Evolutionary conservation across 2,113 vertebrate species (phyloP).

Genomic region (Rhynchomys soricoides): DNA sequence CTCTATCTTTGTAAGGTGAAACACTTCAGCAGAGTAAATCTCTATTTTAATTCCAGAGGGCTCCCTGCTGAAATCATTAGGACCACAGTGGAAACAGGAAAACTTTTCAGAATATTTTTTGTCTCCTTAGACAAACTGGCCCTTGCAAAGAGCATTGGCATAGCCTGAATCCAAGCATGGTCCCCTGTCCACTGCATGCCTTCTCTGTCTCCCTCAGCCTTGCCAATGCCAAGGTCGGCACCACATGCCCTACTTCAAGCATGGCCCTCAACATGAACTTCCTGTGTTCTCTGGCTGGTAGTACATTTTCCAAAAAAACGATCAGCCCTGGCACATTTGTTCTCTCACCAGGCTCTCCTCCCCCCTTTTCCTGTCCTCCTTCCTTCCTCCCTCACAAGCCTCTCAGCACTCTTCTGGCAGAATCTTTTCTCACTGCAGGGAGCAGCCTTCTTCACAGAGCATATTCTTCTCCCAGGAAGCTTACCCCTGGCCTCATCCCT

Average conservation of each 20-base stretch:
- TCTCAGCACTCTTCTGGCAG: slow-evolving; percentile 21
- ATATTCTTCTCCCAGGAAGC: not conserved
- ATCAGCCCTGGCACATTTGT: slow-evolving; percentile 63
- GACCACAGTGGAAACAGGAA: slow-evolving; percentile 44
- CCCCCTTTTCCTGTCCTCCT: slow-evolving; percentile 40
- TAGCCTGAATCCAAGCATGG: not conserved
- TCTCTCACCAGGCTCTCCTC: slow-evolving; percentile 71
- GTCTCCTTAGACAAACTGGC: slow-evolving; percentile 48
- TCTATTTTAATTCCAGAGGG: slow-evolving; percentile 71
- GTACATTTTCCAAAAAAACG: slow-evolving; percentile 50
- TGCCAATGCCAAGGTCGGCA: not conserved
- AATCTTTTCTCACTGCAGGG: not conserved
- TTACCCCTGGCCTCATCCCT: not conserved
- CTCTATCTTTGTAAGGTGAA: slow-evolving; percentile 65
- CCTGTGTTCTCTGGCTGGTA: slow-evolving; percentile 59
- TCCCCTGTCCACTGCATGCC: not conserved
- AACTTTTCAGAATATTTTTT: slow-evolving; percentile 55
- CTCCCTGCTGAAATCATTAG: slow-evolving; percentile 58
- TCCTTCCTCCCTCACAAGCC: not conserved
- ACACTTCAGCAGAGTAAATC: slow-evolving; percentile 68
- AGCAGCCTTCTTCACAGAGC: not conserved
- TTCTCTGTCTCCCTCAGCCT: not conserved
- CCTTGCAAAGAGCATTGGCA: not conserved
- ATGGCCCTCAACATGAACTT: slow-evolving; percentile 61
- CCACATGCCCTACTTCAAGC: not conserved